Base-by-base conservation (phyloP, 2,113 vertebrate genomes). In the Scophthalmus maximus region DNA sequence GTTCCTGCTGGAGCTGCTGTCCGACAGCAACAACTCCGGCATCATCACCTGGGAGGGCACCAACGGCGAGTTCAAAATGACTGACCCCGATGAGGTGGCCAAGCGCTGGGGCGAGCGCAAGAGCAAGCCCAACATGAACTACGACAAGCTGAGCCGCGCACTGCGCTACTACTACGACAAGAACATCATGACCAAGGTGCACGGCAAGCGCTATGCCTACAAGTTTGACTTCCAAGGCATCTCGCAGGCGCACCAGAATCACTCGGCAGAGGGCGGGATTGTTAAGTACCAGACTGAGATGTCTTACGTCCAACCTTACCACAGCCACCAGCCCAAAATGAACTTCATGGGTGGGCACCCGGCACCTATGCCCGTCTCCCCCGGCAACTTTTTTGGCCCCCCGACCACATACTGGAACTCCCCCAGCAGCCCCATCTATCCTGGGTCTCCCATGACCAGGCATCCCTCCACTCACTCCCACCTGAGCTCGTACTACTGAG, bases 61-160 rank as follows among this genome's bases (percentile, higher is more conserved):
- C 47, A 95, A 94, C 4, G 94, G 95, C 0, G 95, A 95, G 89
- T 95, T 95, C 88, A 95, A 95, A 90, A 95, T 95, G 95, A 95
- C 94, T 0, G 94, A 95, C 88, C 95, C 94, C 0, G 95, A 95
- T 4, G 95, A 95, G 79, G 95, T 95, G 84, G 94, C 95, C 46
- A 93, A 95, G 81, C 94, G 95, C 76, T 95, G 95, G 95, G 94
- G 94, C 1, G 94, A 95, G 79, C 89, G 94, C 40, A 95, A 95
- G 85, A 95, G 94, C 88, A 95, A 94, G 68, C 93, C 95, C 85
- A 90, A 95, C 90, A 95, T 94, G 94, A 94, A 93, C 92, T 95
- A 94, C 3, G 93, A 94, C 92, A 94, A 94, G 87, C 82, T 93
- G 85, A 94, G 91, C 73, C 92, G 93, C 0, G 92, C 93, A 0